phyloP scores from a whole-genome alignment of 1,140 invertebrate genomes.

The Eupeodes corollae region DNA sequence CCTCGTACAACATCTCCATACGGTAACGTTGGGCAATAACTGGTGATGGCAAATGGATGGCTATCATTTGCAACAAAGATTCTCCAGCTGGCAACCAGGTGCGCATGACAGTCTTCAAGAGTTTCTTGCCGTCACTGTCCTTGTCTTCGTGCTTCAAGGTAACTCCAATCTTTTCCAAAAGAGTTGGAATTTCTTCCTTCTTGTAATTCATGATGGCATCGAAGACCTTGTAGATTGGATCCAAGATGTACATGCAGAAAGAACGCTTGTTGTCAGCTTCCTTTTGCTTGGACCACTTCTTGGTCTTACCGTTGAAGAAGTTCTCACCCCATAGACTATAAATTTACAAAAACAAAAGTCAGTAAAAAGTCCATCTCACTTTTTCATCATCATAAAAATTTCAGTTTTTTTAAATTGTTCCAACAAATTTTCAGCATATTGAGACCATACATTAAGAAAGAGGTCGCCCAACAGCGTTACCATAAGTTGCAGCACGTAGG shows the following conservation, averaged over 20 bases:
- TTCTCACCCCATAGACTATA: constrained; percentile 85
- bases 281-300: constrained; percentile 95
- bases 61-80: constrained; percentile 99
- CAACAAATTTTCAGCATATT: constrained; percentile 36
- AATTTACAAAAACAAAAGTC: neutral
- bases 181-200: constrained; percentile 82
- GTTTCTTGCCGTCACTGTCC: constrained; percentile 87
- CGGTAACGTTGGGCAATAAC: constrained; percentile 98
- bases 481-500: constrained; percentile 9
- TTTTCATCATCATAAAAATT: neutral
- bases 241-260: constrained; percentile 97
- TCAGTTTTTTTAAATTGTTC: constrained; percentile 2
- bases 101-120: constrained; percentile 94
- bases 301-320: constrained; percentile 94
- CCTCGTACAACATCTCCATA: constrained; percentile 98
- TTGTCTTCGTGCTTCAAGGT: constrained; percentile 88
- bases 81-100: constrained; percentile 99
- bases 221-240: constrained; percentile 98
- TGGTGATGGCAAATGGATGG: constrained; percentile 97
- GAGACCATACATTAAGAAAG: constrained; percentile 48
- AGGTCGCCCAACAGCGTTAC: constrained; percentile 46
- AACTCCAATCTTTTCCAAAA: constrained; percentile 84
- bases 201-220: constrained; percentile 96
- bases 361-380: constrained; percentile 24
- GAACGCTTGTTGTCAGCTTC: constrained; percentile 86